Conservation (phyloP, 2,113 vertebrate genomes). For the Pteropus alecto region DNA sequence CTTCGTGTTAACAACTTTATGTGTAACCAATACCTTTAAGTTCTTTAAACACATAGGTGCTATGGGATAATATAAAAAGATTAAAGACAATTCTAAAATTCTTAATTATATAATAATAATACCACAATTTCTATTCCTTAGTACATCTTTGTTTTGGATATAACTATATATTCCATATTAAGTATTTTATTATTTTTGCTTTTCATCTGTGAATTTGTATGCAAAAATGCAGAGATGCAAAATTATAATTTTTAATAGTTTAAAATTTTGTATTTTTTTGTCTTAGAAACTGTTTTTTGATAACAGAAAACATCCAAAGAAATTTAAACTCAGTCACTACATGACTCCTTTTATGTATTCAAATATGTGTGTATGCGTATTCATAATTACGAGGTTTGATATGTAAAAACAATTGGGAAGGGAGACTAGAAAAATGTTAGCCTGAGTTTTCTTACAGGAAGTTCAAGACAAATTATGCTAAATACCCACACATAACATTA, state of each 20-base stretch:
- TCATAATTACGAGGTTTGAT: background rate
- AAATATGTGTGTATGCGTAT: background rate
- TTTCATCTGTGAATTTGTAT: background rate
- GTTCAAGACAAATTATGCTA: conserved; percentile 21
- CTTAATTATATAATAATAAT: background rate
- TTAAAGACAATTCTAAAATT: background rate
- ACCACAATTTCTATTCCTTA: background rate
- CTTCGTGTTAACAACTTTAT: background rate
- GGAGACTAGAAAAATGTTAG: background rate
- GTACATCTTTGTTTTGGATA: background rate
- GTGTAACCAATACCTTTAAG: background rate
- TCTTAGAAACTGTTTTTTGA: background rate
- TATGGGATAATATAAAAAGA: background rate
- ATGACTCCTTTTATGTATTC: background rate
- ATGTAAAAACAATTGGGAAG: background rate
- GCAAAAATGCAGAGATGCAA: background rate
- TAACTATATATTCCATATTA: background rate
- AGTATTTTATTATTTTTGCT: background rate
- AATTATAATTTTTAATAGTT: background rate
- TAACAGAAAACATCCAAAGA: background rate
- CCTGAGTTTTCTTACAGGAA: conserved; percentile 2
- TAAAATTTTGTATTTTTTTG: background rate
- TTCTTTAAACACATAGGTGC: background rate
- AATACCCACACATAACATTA: background rate
- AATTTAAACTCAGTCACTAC: background rate